Evolutionary conservation across 2,888 invertebrate genomes (phyloP).

Genomic region (Hofmannophila pseudospretella): DNA sequence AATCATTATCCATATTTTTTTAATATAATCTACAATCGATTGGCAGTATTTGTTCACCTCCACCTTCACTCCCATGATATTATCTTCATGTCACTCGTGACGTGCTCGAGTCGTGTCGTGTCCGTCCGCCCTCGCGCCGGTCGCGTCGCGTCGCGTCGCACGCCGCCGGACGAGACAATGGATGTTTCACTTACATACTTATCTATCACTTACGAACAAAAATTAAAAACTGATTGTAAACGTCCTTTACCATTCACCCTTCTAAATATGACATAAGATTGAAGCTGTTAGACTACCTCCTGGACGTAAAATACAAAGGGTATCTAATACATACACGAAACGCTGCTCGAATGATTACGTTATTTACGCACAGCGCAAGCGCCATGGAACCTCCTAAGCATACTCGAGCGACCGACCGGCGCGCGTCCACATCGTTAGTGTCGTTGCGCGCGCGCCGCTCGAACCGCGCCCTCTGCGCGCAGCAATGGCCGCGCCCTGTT

Average conservation of each 20-base stretch:
- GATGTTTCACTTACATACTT: background rate
- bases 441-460: conserved; percentile 13
- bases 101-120: conserved; percentile 20
- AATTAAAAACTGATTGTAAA: conserved; percentile 8
- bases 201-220: conserved; percentile 10
- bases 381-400: conserved; percentile 39
- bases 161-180: background rate
- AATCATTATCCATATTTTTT: conserved; percentile 57
- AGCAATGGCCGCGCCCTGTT: conserved; percentile 47
- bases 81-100: conserved; percentile 40
- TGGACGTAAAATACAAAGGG: conserved; percentile 40
- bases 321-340: conserved; percentile 24
- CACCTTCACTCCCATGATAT: conserved; percentile 54
- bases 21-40: conserved; percentile 71
- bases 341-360: background rate
- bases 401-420: conserved; percentile 15
- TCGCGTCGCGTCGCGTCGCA: background rate
- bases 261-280: conserved; percentile 16
- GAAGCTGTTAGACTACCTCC: conserved; percentile 19
- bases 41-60: conserved; percentile 70
- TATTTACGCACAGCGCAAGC: background rate
- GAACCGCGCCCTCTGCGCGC: conserved; percentile 37
- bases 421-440: background rate
- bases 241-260: conserved; percentile 10
- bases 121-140: background rate